These are phyloP conservation scores for Gopherus flavomarginatus DNA, from an alignment of 2,113 vertebrate genomes.

Conservation along the genomic window DNA sequence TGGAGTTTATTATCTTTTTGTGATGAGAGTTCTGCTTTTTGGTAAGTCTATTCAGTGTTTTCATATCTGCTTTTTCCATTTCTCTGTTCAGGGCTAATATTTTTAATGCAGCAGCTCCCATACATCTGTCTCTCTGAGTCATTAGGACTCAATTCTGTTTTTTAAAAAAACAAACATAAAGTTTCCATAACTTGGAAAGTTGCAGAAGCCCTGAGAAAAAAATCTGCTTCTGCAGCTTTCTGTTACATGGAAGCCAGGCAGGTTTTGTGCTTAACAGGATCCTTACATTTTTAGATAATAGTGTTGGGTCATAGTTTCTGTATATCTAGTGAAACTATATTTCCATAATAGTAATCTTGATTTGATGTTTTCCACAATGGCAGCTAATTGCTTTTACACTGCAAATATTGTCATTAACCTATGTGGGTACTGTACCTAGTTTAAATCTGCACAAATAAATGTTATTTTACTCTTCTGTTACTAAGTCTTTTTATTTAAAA, in stretches of 20 bases:
- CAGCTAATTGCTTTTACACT: background rate
- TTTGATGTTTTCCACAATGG: background rate
- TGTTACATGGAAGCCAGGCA: background rate
- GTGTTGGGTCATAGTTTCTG: background rate
- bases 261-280: background rate
- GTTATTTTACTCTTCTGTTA: background rate
- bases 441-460: background rate
- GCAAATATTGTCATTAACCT: background rate
- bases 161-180: background rate
- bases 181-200: background rate
- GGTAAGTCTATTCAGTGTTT: background rate
- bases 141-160: background rate
- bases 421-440: background rate
- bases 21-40: constrained; percentile 11
- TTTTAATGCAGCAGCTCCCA: background rate
- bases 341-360: background rate
- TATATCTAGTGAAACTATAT: background rate
- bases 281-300: background rate
- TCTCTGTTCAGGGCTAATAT: background rate
- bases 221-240: background rate
- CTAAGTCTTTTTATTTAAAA: too few species aligned
- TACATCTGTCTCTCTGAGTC: background rate
- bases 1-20: background rate
- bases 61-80: background rate
- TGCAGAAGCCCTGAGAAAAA: background rate